A percentile compares a stretch with the other conserved stretches of the same genome.
phyloP scores from a whole-genome alignment of 2,113 vertebrate species.

The Centrocercus urophasianus region DNA sequence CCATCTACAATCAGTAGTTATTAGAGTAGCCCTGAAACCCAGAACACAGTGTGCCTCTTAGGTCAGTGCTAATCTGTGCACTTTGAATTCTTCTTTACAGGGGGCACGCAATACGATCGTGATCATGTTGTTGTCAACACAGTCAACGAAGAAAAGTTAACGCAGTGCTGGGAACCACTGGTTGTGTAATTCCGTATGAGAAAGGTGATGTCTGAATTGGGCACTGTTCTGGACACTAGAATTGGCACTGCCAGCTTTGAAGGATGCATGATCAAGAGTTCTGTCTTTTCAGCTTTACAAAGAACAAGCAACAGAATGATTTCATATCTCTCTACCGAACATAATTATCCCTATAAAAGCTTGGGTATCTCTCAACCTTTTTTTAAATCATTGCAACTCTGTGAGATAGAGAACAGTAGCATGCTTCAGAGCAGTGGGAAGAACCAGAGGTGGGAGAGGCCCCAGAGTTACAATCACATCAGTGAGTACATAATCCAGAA shows the following conservation, averaged over 20 bases:
- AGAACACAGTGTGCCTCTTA: background rate
- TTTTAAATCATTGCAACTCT: background rate
- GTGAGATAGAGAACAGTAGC: background rate
- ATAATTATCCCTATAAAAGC: background rate
- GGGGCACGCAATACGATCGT: slow-evolving; percentile 90
- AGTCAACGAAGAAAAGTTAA: slow-evolving; percentile 79
- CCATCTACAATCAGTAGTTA: background rate
- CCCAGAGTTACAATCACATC: background rate
- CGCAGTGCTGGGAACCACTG: slow-evolving; percentile 88
- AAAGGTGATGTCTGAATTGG: background rate
- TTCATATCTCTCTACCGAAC: background rate
- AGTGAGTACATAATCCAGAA: slow-evolving; percentile 14
- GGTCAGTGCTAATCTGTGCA: background rate
- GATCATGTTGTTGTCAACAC: slow-evolving; percentile 90
- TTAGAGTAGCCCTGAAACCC: background rate
- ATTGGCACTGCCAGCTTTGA: background rate
- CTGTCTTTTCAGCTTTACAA: background rate
- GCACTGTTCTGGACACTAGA: background rate
- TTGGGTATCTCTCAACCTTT: background rate
- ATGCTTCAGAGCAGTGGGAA: background rate
- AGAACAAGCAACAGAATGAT: background rate
- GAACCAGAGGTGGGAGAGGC: background rate
- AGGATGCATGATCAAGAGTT: background rate
- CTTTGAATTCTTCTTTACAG: slow-evolving; percentile 72
- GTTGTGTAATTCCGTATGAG: slow-evolving; percentile 76